phyloP scores from a whole-genome alignment of 2,113 vertebrate species.

The Haemorhous mexicanus region DNA sequence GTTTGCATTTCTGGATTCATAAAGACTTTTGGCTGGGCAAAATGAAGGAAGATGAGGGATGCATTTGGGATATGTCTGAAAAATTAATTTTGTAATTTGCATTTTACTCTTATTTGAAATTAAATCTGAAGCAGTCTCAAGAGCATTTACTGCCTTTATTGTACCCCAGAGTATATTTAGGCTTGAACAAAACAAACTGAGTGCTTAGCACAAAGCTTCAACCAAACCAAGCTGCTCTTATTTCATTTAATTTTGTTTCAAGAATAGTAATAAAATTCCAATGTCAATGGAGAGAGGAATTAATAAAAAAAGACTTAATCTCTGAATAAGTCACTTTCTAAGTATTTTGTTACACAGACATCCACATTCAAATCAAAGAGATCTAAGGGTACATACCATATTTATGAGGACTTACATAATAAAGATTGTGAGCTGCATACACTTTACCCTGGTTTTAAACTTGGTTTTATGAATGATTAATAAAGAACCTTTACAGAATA shows the following conservation, averaged over 20 bases:
- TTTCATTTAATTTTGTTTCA: neutral
- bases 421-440: neutral
- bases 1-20: neutral
- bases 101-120: constrained; percentile 46
- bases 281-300: neutral
- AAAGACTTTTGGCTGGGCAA: neutral
- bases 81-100: constrained; percentile 33
- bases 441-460: constrained; percentile 43
- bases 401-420: constrained; percentile 41
- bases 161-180: constrained; percentile 19
- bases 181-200: constrained; percentile 28
- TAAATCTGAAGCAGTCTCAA: constrained; percentile 36
- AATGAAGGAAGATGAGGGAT: neutral
- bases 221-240: constrained; percentile 2
- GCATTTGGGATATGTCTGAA: neutral
- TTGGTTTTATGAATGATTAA: constrained; percentile 53
- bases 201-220: constrained; percentile 1
- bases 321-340: constrained; percentile 59
- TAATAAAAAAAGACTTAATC: constrained; percentile 44
- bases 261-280: constrained; percentile 11
- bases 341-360: constrained; percentile 32
- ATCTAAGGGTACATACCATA: neutral
- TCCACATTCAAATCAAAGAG: constrained; percentile 24
- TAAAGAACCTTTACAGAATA: constrained; percentile 46
- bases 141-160: constrained; percentile 44